Conservation (phyloP, 2,888 invertebrate genomes). For the Hypomecis atomaria region DNA sequence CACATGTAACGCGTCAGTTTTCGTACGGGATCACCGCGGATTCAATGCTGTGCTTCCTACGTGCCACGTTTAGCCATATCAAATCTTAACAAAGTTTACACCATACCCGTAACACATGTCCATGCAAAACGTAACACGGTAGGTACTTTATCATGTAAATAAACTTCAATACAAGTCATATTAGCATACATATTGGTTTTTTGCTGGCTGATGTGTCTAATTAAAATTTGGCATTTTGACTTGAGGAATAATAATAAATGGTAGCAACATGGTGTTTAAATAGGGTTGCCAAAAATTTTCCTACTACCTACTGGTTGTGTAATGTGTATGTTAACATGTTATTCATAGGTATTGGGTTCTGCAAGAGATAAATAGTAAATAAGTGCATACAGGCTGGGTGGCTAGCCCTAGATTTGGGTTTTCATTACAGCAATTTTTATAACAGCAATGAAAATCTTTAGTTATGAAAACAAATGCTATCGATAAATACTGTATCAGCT, state of each 20-base stretch:
- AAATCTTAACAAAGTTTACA: neutral
- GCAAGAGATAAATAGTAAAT: no score
- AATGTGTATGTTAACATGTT: neutral
- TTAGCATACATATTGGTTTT: conserved; percentile 50
- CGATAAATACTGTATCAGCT: no score
- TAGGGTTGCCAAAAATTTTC: conserved; percentile 11
- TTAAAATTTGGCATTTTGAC: conserved; percentile 51
- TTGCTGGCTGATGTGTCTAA: conserved; percentile 49
- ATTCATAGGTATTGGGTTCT: no score
- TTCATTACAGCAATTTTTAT: no score
- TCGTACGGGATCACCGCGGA: no score
- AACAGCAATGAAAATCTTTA: no score
- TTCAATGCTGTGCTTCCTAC: no score
- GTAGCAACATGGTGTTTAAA: conserved; percentile 13
- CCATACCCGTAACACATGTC: conserved; percentile 10
- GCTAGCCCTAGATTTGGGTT: no score
- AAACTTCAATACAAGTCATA: conserved; percentile 41
- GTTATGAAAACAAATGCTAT: no score
- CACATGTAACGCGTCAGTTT: no score
- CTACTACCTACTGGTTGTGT: neutral
- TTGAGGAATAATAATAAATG: conserved; percentile 37
- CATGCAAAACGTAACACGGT: conserved; percentile 45
- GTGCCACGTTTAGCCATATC: conserved; percentile 12
- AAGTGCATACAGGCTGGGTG: no score
- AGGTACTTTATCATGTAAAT: conserved; percentile 64